Percentiles rank a stretch among this genome's conserved stretches.
phyloP scores from a whole-genome alignment of 2,888 invertebrate genomes.

The Keiferia lycopersicella region DNA sequence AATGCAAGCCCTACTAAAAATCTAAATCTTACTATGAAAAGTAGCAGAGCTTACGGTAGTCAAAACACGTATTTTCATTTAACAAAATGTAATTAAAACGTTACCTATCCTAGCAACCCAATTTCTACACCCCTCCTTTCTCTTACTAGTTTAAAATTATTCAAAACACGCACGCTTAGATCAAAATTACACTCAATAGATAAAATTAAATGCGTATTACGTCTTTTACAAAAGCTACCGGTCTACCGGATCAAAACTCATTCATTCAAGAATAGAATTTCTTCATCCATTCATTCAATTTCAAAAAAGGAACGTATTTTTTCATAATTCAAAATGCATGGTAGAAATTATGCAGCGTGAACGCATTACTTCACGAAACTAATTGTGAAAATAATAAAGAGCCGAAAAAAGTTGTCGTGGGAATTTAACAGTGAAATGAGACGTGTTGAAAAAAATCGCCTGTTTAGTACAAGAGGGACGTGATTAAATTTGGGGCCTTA shows the following conservation, averaged over 20 bases:
- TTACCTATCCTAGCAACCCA: neutral
- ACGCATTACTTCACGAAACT: conserved; percentile 71
- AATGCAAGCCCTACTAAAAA: no score
- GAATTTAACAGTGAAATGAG: conserved; percentile 64
- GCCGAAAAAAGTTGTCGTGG: conserved; percentile 64
- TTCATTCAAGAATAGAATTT: conserved; percentile 29
- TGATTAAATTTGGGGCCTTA: conserved; percentile 74
- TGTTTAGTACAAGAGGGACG: conserved; percentile 68
- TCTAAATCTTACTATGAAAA: no score
- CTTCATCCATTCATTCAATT: conserved; percentile 53
- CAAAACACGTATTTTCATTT: no score
- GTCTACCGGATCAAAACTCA: conserved; percentile 40
- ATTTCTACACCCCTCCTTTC: neutral
- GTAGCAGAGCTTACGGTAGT: no score
- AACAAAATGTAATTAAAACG: conserved; percentile 8
- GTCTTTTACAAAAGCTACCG: conserved; percentile 49
- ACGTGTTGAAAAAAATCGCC: conserved; percentile 60
- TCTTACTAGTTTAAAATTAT: conserved; percentile 32
- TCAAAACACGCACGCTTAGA: conserved; percentile 39
- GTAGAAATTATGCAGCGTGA: conserved; percentile 77
- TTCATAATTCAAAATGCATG: conserved; percentile 37
- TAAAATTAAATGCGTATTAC: conserved; percentile 60
- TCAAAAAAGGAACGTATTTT: conserved; percentile 47
- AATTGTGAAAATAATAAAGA: conserved; percentile 67
- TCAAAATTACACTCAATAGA: conserved; percentile 43